phyloP scores from a whole-genome alignment of 2,113 vertebrate species.

The Electrona antarctica region DNA sequence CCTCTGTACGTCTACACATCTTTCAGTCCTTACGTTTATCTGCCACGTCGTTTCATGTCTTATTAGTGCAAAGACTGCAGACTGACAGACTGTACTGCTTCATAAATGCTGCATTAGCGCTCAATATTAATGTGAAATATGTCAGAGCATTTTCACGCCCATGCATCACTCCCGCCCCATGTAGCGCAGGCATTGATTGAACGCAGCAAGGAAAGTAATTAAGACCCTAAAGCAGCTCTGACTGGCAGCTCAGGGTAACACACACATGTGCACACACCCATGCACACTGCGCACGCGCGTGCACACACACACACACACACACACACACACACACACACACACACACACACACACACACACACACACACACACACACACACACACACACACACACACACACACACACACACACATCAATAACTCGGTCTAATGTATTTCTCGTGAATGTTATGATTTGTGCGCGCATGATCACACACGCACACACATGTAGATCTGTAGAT shows the following conservation, averaged over 20 bases:
- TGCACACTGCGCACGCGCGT: not conserved
- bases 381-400: too few relatives aligned
- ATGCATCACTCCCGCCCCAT: conserved; percentile 48
- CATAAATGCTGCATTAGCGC: conserved; percentile 32
- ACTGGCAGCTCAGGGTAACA: conserved; percentile 15
- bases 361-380: too few relatives aligned
- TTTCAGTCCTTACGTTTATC: not conserved
- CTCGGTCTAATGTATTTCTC: too few relatives aligned
- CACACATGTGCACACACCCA: conserved; percentile 5
- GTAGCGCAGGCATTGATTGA: conserved; percentile 48
- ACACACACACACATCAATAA: too few relatives aligned
- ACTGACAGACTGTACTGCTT: conserved; percentile 31
- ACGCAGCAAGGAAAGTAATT: conserved; percentile 50
- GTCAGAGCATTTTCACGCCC: conserved; percentile 12
- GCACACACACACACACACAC: conserved; percentile 19
- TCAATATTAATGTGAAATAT: conserved; percentile 41
- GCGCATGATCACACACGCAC: too few relatives aligned
- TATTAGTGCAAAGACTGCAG: conserved; percentile 11
- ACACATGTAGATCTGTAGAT: too few relatives aligned
- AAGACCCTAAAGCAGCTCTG: conserved; percentile 17
- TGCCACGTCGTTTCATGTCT: too few relatives aligned
- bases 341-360: too few relatives aligned
- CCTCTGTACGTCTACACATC: not conserved
- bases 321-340: not conserved
- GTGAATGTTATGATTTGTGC: too few relatives aligned